A percentile compares a stretch with the other conserved stretches of the same genome.
These are phyloP conservation scores for Stichopus horrens DNA, from an alignment of 53 echinoderm and acorn worm species.

Conservation along the genomic window DNA sequence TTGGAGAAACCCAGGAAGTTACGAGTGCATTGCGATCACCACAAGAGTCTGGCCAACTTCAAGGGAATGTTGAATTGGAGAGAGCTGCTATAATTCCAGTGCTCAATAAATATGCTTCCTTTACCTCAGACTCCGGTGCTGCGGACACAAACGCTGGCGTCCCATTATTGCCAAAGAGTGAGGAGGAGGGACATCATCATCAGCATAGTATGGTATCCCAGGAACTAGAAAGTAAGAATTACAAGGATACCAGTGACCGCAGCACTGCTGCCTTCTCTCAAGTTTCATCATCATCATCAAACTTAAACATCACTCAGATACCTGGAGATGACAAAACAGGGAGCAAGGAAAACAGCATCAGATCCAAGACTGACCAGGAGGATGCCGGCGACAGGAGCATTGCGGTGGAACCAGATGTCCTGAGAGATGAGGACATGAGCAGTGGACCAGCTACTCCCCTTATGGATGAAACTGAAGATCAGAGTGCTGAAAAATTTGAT, in stretches of 20 bases:
- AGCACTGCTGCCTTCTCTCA: neutral
- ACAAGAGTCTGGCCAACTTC: neutral
- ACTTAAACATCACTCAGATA: neutral
- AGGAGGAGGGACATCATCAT: neutral
- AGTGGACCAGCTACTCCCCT: constrained; percentile 42
- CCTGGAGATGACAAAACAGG: neutral
- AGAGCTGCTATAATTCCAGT: neutral
- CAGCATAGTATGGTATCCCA: too few species aligned
- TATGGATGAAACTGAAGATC: constrained; percentile 32
- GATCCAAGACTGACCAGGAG: neutral
- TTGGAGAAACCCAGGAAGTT: neutral
- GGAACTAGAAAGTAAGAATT: neutral
- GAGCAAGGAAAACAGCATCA: neutral
- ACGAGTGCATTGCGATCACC: neutral
- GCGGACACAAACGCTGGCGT: neutral
- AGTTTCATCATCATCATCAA: neutral
- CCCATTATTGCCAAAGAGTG: too few species aligned
- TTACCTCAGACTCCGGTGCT: neutral
- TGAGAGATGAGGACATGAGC: neutral
- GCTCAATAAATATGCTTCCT: neutral
- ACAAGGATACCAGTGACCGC: neutral
- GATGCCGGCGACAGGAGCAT: neutral
- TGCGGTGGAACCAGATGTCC: neutral
- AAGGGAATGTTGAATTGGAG: neutral
- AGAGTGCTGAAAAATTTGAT: neutral